Conservation (phyloP, 2,797 vertebrate genomes). For the Neosalanx taihuensis region DNA sequence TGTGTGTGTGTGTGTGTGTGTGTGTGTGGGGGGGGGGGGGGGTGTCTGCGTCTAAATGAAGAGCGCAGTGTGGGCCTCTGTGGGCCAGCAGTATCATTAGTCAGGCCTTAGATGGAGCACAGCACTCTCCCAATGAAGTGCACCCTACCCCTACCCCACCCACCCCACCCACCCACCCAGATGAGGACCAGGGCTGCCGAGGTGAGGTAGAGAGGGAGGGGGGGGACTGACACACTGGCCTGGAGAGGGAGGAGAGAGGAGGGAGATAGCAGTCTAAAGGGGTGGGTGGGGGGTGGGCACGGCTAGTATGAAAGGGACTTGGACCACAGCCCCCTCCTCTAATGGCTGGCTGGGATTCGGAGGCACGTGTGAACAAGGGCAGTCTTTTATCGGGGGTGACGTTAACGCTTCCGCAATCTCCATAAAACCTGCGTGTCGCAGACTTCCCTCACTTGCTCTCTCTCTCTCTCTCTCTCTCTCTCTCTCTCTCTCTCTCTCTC, state of each 20-base stretch:
- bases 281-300: neutral
- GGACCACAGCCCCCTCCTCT: neutral
- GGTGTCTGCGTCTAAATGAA: neutral
- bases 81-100: conserved; percentile 8
- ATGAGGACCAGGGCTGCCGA: neutral
- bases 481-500: too few relatives aligned
- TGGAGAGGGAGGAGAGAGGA: neutral
- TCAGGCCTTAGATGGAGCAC: conserved; percentile 21
- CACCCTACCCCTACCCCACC: conserved; percentile 11
- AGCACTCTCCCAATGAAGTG: conserved; percentile 22
- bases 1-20: conserved; percentile 7
- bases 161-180: too few relatives aligned
- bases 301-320: neutral
- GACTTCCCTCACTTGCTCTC: too few relatives aligned
- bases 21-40: neutral
- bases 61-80: neutral
- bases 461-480: too few relatives aligned
- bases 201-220: neutral
- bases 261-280: neutral
- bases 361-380: neutral
- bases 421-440: neutral
- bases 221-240: neutral
- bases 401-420: neutral
- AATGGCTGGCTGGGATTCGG: conserved; percentile 12
- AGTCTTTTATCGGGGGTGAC: conserved; percentile 1